These are phyloP conservation scores for Heliconius hortense DNA, from an alignment of 2,888 invertebrate genomes.

Conservation along the genomic window DNA sequence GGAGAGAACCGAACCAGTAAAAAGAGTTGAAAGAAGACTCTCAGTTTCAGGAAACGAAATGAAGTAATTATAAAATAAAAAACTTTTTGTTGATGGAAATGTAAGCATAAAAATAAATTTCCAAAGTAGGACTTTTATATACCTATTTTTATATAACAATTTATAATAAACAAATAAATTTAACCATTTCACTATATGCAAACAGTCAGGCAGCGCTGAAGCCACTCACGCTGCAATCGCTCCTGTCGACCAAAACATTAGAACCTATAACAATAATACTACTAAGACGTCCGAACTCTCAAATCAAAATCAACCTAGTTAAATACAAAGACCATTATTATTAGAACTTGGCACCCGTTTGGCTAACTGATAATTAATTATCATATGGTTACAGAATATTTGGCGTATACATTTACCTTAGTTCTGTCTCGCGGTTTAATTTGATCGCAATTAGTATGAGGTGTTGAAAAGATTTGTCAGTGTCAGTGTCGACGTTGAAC, in stretches of 20 bases:
- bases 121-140: no score
- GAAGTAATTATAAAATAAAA: no score
- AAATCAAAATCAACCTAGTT: constrained; percentile 35
- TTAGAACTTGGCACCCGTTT: constrained; percentile 67
- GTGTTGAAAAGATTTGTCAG: constrained; percentile 39
- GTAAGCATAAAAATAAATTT: no score
- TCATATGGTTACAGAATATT: constrained; percentile 49
- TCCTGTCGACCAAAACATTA: constrained; percentile 13
- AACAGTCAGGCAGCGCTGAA: not conserved
- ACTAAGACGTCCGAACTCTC: constrained; percentile 1
- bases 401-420: constrained; percentile 43
- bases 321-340: constrained; percentile 63
- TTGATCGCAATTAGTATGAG: constrained; percentile 40
- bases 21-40: no score
- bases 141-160: no score
- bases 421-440: constrained; percentile 41
- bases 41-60: no score
- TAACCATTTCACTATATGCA: not conserved
- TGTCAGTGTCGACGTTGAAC: constrained; percentile 30
- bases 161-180: not conserved
- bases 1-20: no score
- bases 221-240: not conserved
- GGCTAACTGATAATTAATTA: constrained; percentile 60
- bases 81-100: no score
- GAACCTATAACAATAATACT: not conserved